Base-by-base conservation (phyloP, 1,140 invertebrate genomes). In the Trichomalopsis sarcophagae region DNA sequence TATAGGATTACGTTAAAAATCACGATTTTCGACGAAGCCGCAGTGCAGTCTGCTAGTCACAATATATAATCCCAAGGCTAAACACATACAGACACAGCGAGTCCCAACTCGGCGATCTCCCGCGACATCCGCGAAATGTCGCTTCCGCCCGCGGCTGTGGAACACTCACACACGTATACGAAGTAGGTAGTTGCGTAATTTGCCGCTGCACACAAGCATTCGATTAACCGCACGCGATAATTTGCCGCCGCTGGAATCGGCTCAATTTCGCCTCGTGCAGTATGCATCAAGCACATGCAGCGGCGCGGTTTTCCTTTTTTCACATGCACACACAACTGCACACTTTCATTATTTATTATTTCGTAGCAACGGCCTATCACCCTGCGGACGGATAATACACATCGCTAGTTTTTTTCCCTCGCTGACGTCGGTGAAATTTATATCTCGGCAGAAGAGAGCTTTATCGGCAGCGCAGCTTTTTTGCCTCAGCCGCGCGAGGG, bases 161-260 rank as follows among this genome's bases (percentile, higher is more conserved):
- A 47, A n/a, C 47, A 76, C 40, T 4, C 14, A 44, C 17, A 30
- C 47, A 76, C n/a, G 4, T 76, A 27, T 2, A 71, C 44, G 50
- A 21, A 36, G 81, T 27, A 1, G 50, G 81, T 27, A 1, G 36
- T 85, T 85, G 78, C 78, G 55, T 85, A 85, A 81, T 85, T 66
- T 5, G 36, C 36, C 3, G 23, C n/a, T 40, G 55, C 33, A 69
- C 33, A 66, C 82, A 30, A 36, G 30, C 21, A 69, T 81, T 85
- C 78, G 84, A 85, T 85, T 85, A 85, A 85, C 68, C 84, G 78
- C 84, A 85, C 78, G 84, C 84, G 78, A 85, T 85, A 75, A 80
- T 85, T 66, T 47, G 10, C 27, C 33, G 23, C 21, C 4, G 6
- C 33, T 47, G 44, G 21, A 47, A 44, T 68, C 14, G 13, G n/a